Evolutionary conservation across 2,797 vertebrate genomes (phyloP), one percentile per base, ranked within the genome.

Genomic region (Acipenser ruthenus): DNA sequence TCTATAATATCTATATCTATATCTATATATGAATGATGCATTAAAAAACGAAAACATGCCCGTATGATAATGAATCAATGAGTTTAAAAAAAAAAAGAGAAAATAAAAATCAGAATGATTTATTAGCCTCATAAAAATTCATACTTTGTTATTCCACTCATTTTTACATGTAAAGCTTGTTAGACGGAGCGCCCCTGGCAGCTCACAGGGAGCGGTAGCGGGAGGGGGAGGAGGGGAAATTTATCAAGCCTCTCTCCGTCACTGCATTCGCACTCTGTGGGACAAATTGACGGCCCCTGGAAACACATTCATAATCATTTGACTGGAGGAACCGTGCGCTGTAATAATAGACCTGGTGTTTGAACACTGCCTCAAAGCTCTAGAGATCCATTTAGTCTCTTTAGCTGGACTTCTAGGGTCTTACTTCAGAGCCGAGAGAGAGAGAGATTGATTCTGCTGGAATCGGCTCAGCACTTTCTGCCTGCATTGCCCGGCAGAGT

Each of bases 51-150:
- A 37, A 37, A 37, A 37, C 2, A 3, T 37, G 23, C 23, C 23
- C 3, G 2, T 37, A 37, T 37, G 23, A 37, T 37, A 87, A 89
- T 62, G 78, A 87, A 89, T 84, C 83, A 85, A 18, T 18, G 85
- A 84, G 79, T 79, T 80, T 73, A 81, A 79, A 81, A 78, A 78
- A 78, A 74, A 65, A 63, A 74, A 63, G 74, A 75, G 67, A 53
- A 79, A 86, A 77, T 76, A 37, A 37, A 37, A 37, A 37, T 37
- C 23, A 37, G 89, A 86, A 78, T 94, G 93, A 95, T 95, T 93
- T 93, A 95, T 95, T 92, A 92, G 90, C 77, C 92, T 94, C 89
- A 91, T 93, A 88, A 93, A 93, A 93, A 93, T 93, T 91, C 93
- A 88, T 87, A 87, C 90, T 91, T 90, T 91, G 90, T 89, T 91